These are phyloP conservation scores for Phrynosoma platyrhinos DNA, from an alignment of 2,113 vertebrate species.

Conservation along the genomic window DNA sequence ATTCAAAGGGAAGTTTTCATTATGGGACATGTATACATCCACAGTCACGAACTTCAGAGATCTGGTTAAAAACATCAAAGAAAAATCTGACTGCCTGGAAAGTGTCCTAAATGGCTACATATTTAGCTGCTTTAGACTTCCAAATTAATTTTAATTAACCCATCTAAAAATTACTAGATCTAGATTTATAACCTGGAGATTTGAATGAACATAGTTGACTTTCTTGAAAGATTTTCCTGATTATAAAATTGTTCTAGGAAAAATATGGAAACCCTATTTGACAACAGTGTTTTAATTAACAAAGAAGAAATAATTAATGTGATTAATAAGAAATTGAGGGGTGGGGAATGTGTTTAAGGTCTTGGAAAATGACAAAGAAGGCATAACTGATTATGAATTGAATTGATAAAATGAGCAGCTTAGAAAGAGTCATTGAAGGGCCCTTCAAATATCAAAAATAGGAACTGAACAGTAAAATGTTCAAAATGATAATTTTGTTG, in stretches of 20 bases:
- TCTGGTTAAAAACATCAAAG: background rate
- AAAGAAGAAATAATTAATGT: constrained; percentile 67
- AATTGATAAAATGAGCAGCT: constrained; percentile 57
- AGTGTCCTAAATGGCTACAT: background rate
- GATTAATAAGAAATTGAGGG: constrained; percentile 67
- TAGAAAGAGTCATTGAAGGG: constrained; percentile 60
- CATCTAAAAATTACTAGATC: constrained; percentile 37
- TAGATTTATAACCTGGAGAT: constrained; percentile 45
- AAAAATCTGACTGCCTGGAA: background rate
- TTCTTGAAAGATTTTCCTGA: constrained; percentile 55
- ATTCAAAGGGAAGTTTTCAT: background rate
- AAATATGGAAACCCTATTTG: constrained; percentile 46
- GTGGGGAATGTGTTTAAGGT: constrained; percentile 58
- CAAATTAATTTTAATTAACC: constrained; percentile 19
- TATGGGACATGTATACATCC: too few relatives aligned
- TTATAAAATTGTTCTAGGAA: constrained; percentile 18
- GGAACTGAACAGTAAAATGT: constrained; percentile 68
- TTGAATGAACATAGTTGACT: constrained; percentile 48
- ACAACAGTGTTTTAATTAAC: constrained; percentile 67
- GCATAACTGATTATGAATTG: constrained; percentile 45
- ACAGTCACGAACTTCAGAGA: background rate
- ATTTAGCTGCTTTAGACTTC: background rate
- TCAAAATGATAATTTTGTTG: constrained; percentile 65
- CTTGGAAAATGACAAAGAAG: constrained; percentile 66
- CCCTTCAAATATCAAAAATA: constrained; percentile 53